A percentile compares a stretch with the other conserved stretches of the same genome.
Evolutionary conservation across 2,888 invertebrate genomes (phyloP).

Genomic region (Patella depressa): DNA sequence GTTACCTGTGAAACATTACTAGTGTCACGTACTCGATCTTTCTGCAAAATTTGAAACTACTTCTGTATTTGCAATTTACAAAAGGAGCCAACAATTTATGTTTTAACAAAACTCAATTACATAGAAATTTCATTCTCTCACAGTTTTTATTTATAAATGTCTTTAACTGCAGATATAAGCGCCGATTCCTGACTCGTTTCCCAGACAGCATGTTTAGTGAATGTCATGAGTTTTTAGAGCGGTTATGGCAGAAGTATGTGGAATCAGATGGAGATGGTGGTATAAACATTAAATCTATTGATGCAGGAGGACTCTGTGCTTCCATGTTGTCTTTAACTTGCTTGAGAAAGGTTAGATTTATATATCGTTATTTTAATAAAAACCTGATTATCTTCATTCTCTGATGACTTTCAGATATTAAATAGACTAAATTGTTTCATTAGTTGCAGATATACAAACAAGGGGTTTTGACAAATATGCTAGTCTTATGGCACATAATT

Average conservation of each 20-base stretch:
- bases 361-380: background rate
- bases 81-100: too few relatives aligned
- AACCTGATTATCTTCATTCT: background rate
- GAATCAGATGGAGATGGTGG: slow-evolving; percentile 17
- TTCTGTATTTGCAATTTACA: too few relatives aligned
- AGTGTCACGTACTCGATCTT: too few relatives aligned
- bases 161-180: slow-evolving; percentile 37
- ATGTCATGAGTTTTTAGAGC: slow-evolving; percentile 36
- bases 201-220: slow-evolving; percentile 47
- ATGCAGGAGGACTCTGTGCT: slow-evolving; percentile 42
- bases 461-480: too few relatives aligned
- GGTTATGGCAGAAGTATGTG: slow-evolving; percentile 22
- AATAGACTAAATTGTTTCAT: background rate
- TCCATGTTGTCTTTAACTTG: slow-evolving; percentile 41
- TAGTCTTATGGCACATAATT: too few relatives aligned
- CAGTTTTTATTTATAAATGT: too few relatives aligned
- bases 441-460: too few relatives aligned
- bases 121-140: too few relatives aligned
- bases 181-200: slow-evolving; percentile 45
- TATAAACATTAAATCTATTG: slow-evolving; percentile 31
- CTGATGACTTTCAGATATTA: background rate
- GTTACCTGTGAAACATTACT: too few relatives aligned
- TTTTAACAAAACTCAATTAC: too few relatives aligned
- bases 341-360: slow-evolving; percentile 36
- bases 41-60: too few relatives aligned